phyloP scores from a whole-genome alignment of 2,113 vertebrate genomes.

The Microtus ochrogaster region DNA sequence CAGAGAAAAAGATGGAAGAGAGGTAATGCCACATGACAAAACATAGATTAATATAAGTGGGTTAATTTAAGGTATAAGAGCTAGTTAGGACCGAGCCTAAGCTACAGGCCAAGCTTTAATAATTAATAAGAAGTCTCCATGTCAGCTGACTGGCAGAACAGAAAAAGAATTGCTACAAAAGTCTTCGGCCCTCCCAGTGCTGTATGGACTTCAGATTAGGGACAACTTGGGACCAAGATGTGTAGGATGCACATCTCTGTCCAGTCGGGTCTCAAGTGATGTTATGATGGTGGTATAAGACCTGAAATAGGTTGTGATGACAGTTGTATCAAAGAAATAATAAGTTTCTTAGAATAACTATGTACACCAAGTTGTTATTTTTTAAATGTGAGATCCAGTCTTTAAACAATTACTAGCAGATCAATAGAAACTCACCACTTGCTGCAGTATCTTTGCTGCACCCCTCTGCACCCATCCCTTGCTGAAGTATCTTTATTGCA shows the following conservation, averaged over 20 bases:
- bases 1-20: not conserved
- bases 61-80: not conserved
- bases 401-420: slow-evolving; percentile 18
- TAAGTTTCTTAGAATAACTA: not conserved
- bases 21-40: not conserved
- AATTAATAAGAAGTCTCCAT: not conserved
- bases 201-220: not conserved
- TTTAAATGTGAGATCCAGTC: not conserved
- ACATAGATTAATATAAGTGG: not conserved
- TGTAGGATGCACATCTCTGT: not conserved
- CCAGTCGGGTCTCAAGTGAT: not conserved
- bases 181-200: not conserved
- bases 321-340: not conserved
- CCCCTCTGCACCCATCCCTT: not conserved
- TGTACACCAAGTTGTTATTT: not conserved
- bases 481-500: not conserved
- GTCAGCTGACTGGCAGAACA: not conserved
- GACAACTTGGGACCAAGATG: not conserved
- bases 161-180: not conserved
- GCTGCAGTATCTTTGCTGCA: too few species aligned
- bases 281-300: not conserved
- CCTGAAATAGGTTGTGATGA: not conserved
- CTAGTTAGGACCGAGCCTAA: not conserved
- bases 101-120: not conserved
- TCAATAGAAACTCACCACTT: not conserved